These are phyloP conservation scores for Cataglyphis altisquamis DNA, from an alignment of 2,888 invertebrate species.

Conservation along the genomic window DNA sequence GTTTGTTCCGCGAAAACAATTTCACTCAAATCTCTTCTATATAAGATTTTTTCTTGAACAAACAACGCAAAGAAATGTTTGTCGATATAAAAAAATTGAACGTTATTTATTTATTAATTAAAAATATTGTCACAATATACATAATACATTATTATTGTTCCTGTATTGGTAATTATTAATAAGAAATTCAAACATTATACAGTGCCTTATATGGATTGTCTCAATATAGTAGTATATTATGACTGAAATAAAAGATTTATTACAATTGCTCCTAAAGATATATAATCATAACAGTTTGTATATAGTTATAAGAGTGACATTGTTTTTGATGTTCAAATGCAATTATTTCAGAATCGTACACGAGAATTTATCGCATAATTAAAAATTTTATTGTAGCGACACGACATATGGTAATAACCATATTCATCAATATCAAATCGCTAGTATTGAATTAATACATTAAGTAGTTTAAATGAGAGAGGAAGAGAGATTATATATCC, in stretches of 20 bases:
- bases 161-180: background rate
- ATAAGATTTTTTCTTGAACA: background rate
- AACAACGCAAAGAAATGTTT: background rate
- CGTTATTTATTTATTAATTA: background rate
- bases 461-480: background rate
- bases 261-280: background rate
- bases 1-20: background rate
- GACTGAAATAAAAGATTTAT: background rate
- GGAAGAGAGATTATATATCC: background rate
- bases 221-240: background rate
- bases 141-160: background rate
- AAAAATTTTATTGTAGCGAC: constrained; percentile 17
- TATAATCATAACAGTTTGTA: background rate
- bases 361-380: background rate
- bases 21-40: background rate
- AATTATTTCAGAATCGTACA: background rate
- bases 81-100: background rate
- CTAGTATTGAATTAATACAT: background rate
- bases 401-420: background rate
- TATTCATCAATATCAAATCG: background rate
- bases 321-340: background rate
- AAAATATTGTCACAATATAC: background rate
- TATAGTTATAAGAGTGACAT: background rate
- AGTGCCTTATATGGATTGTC: background rate
- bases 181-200: background rate